Evolutionary conservation across 2,888 invertebrate species (phyloP).

Genomic region (Rhagophthalmus giganteus): DNA sequence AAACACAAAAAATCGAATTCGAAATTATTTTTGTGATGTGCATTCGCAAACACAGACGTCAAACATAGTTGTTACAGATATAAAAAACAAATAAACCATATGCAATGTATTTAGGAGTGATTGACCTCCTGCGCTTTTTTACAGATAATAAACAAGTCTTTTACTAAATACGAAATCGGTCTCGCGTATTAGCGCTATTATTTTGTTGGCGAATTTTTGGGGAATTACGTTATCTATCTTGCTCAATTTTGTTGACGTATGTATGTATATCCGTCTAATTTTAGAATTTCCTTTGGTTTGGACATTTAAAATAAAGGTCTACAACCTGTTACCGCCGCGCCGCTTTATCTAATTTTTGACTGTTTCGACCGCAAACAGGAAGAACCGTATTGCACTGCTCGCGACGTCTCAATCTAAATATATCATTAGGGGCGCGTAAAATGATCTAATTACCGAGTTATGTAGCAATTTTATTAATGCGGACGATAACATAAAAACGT

Average conservation of each 20-base stretch:
- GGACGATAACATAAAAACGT: slow-evolving; percentile 18
- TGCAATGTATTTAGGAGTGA: slow-evolving; percentile 47
- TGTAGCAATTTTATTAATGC: slow-evolving; percentile 17
- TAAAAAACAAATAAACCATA: slow-evolving; percentile 53
- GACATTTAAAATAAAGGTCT: background rate
- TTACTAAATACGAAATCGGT: slow-evolving; percentile 20
- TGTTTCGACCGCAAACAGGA: slow-evolving; percentile 6
- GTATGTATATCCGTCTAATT: background rate
- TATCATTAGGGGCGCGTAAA: no score
- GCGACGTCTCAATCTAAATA: background rate
- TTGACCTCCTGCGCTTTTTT: slow-evolving; percentile 45
- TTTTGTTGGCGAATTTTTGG: background rate
- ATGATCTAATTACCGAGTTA: no score
- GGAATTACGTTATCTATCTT: slow-evolving; percentile 4
- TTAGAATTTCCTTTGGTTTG: slow-evolving; percentile 8
- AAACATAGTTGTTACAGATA: slow-evolving; percentile 41
- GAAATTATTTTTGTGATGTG: slow-evolving; percentile 46
- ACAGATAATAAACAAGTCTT: slow-evolving; percentile 36
- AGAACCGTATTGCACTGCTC: background rate
- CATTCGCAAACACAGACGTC: slow-evolving; percentile 49
- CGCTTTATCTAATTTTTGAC: slow-evolving; percentile 1
- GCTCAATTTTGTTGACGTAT: slow-evolving; percentile 6
- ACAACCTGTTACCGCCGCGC: background rate
- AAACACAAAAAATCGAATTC: slow-evolving; percentile 17
- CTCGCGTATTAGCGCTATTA: no score